phyloP scores from a whole-genome alignment of 2,113 vertebrate genomes.

The Dunckerocampus dactyliophorus region DNA sequence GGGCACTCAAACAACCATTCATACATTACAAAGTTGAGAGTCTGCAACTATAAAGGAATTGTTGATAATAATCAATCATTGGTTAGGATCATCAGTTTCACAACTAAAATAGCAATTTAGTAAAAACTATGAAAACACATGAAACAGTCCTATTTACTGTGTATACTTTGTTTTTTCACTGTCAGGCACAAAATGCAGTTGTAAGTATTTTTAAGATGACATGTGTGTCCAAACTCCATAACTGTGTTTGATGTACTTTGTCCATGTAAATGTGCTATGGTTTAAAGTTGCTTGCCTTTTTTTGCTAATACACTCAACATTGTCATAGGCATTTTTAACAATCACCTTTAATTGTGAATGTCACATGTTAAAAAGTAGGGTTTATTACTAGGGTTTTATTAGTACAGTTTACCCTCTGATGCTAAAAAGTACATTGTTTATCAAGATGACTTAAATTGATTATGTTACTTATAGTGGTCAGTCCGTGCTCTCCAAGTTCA shows the following conservation, averaged over 20 bases:
- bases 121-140: neutral
- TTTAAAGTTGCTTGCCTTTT: conserved; percentile 17
- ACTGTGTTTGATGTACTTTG: conserved; percentile 10
- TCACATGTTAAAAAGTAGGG: conserved; percentile 12
- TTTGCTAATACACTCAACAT: conserved; percentile 18
- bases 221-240: conserved; percentile 10
- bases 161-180: conserved; percentile 37
- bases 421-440: too few relatives aligned
- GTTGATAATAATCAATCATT: neutral
- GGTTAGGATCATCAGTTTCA: neutral
- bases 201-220: conserved; percentile 54
- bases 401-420: too few relatives aligned
- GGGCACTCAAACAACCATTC: conserved; percentile 3
- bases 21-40: too few relatives aligned
- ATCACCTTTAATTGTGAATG: neutral
- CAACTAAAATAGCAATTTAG: neutral
- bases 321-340: neutral
- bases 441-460: too few relatives aligned
- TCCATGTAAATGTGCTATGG: conserved; percentile 8
- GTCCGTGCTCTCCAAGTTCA: too few relatives aligned
- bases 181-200: conserved; percentile 58
- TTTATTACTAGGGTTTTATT: too few relatives aligned
- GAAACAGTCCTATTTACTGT: conserved; percentile 22
- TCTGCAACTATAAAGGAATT: neutral
- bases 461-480: too few relatives aligned